Evolutionary conservation across 2,113 vertebrate genomes (phyloP), one percentile per base, ranked within the genome.

Genomic region (Hydropotes inermis): DNA sequence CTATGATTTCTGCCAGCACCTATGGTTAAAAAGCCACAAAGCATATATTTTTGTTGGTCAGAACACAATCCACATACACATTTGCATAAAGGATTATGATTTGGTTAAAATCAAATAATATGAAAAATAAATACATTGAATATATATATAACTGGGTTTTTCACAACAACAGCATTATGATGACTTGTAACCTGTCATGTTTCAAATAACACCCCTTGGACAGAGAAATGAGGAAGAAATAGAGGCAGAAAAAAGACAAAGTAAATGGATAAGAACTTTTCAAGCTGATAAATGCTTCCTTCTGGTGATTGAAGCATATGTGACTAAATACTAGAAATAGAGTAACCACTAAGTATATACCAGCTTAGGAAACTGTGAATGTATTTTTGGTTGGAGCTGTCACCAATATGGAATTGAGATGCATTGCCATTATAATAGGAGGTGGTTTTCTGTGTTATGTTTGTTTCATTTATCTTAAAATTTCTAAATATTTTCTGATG

Each of bases 331-430:
- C 39, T 43, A 45, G 43, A 74, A 89, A 58, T 8, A 58, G 9
- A 79, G 5, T 70, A 30, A 76, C 36, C 11, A 9, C 14, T 14
- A 19, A 93, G 15, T 70, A 27, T 60, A 90, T 0, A 78, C 52
- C 89, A 93, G 67, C 93, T 98, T 98, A 97, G 85, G 85, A 96
- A 96, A 98, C 97, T 91, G 74, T 97, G 97, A 97, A 96, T 84
- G 28, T 91, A 87, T 58, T 90, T 81, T 95, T 98, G 60, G 28
- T 95, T 96, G 91, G 74, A 92, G 25, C 50, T n/a, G 57, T 97
- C 93, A 96, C 96, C 81, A 97, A 82, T 84, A 39, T 45, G 95
- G 81, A 98, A 97, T 98, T 96, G 96, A 97, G 55, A 87, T 74
- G 36, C 58, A 28, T 94, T 97, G 60, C 74, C 98, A 60, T 74